Conservation (phyloP, 30 jellyfish, hydroid and myxozoan species). For the Nemopilema nomurai region DNA sequence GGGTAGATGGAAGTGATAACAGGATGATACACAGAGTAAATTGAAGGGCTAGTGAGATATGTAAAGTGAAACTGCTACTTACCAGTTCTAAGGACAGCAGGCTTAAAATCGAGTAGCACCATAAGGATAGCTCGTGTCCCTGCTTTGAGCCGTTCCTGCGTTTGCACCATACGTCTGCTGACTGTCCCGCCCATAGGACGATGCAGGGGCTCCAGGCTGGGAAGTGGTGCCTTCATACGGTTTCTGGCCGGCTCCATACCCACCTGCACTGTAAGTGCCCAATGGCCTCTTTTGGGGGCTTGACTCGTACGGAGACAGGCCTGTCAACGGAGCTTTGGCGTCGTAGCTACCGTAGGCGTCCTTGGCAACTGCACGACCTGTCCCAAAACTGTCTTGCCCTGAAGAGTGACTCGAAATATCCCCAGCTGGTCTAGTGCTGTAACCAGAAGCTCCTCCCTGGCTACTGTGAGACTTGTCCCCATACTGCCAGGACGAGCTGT, state of each 20-base stretch:
- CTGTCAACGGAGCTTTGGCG: neutral
- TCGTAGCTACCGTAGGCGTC: conserved; percentile 26
- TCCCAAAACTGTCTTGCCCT: conserved; percentile 4
- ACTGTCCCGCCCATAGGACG: conserved; percentile 10
- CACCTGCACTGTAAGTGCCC: conserved; percentile 5
- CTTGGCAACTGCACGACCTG: neutral
- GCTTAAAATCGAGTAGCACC: neutral
- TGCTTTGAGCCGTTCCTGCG: neutral
- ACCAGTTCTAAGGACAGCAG: no score
- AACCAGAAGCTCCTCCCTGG: neutral
- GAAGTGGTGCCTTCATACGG: neutral
- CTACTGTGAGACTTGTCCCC: neutral
- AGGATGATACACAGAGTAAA: no score
- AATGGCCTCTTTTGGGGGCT: neutral
- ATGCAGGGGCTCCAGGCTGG: conserved; percentile 6
- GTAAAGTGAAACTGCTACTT: neutral
- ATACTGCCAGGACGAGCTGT: conserved; percentile 8
- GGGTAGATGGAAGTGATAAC: no score
- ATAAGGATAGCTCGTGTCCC: neutral
- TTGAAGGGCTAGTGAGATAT: no score
- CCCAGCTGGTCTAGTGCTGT: conserved; percentile 9
- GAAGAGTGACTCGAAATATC: neutral
- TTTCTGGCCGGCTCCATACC: conserved; percentile 1
- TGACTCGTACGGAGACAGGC: neutral
- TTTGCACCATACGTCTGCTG: conserved; percentile 1